Conservation (phyloP, 2,797 vertebrate species). For the Sus cebifrons region DNA sequence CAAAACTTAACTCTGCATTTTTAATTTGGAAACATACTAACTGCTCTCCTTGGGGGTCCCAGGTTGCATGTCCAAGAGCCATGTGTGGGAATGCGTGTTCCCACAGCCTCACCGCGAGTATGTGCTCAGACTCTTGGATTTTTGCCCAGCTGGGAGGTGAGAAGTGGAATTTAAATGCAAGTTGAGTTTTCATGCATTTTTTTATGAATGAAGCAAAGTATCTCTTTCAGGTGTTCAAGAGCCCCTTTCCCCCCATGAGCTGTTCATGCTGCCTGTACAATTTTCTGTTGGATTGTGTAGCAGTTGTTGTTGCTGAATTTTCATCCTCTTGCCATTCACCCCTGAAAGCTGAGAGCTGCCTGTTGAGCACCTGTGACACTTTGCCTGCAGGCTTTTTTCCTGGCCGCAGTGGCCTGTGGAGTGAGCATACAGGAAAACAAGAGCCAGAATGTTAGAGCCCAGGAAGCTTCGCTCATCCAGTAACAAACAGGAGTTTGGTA, state of each 20-base stretch:
- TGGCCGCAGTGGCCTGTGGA: rapidly evolving
- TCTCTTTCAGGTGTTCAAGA: background rate
- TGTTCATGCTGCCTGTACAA: background rate
- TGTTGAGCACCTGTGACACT: background rate
- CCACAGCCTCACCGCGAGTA: background rate
- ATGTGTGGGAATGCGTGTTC: background rate
- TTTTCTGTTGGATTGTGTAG: background rate
- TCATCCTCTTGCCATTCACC: background rate
- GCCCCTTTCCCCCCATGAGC: background rate
- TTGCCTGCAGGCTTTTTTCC: background rate
- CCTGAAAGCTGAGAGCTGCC: background rate
- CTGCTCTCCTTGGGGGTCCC: background rate
- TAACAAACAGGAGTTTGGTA: background rate
- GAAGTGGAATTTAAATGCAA: background rate
- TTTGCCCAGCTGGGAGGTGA: constrained; percentile 13
- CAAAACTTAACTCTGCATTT: constrained; percentile 5
- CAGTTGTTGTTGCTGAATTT: rapidly evolving
- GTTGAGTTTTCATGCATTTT: background rate
- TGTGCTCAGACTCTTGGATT: background rate
- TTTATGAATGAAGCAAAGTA: background rate
- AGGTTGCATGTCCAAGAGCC: background rate
- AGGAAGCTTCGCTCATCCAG: background rate
- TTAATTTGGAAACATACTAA: constrained; percentile 40
- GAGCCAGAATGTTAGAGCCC: background rate
- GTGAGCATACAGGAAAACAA: background rate